Base-by-base conservation (phyloP, 2,113 vertebrate species). In the Phalacrocorax carbo region DNA sequence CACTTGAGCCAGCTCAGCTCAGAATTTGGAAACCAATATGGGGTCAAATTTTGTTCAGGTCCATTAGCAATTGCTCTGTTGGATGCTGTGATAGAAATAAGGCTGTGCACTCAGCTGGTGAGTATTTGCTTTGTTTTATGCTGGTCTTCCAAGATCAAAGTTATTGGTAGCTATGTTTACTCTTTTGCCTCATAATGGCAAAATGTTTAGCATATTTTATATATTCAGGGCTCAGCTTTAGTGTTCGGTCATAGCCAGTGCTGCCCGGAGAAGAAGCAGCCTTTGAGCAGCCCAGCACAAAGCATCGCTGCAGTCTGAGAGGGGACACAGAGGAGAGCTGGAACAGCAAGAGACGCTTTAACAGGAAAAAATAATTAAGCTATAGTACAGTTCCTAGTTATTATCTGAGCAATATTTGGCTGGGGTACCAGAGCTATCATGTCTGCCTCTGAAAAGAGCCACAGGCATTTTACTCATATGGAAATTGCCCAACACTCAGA, bases 331-430 rank as follows among this genome's bases (percentile, higher is more conserved):
- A 78, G 55, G 55, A 90, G 32, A 80, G 34, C 25, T 64, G 30
- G 25, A 94, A n/a, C 58, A 75, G 73, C 26, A 29, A 49, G 25
- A 61, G 57, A 80, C 82, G 36, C 10, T 40, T 61, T 57, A 72
- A 71, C n/a, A 80, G 57, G 62, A 89, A 85, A 88, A 88, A 90
- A 60, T 49, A 68, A 65, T 75, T 42, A 70, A 91, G 61, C 64
- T 75, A 20, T 34, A 75, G 64, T 26, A 49, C 36, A 52, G 73
- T 38, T 84, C 48, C 69, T 86, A 44, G 29, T 75, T 80, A 44
- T 72, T 75, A 65, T 38, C 58, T 1, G 3, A 38, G 48, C 18
- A 51, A 11, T 77, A 61, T 68, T 86, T 85, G 88, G 18, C 71
- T 55, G 42, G 26, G 27, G 29, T 54, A 36, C 25, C 3, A 0